A percentile compares a stretch with the other conserved stretches of the same genome.
Evolutionary conservation across 2,797 vertebrate genomes (phyloP).

Genomic region (Lycodopsis pacificus): DNA sequence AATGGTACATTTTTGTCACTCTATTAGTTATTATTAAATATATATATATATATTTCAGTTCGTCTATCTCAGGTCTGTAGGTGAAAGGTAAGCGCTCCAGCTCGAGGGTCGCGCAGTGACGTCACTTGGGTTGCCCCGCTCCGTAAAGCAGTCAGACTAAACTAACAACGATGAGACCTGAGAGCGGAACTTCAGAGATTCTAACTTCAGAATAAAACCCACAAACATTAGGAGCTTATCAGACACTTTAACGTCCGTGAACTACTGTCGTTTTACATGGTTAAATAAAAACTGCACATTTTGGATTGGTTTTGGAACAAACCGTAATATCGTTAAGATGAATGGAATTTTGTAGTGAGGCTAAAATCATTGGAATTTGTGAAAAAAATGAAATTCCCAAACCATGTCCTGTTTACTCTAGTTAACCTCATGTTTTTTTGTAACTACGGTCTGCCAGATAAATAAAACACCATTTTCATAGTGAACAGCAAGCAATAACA

Average conservation of each 20-base stretch:
- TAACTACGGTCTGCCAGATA: no score
- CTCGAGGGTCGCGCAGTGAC: constrained; percentile 69
- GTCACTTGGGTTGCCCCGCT: constrained; percentile 54
- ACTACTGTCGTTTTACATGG: not conserved
- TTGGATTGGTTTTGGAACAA: no score
- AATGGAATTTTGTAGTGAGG: not conserved
- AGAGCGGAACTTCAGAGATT: constrained; percentile 24
- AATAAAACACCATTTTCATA: not conserved
- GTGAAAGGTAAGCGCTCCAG: constrained; percentile 73
- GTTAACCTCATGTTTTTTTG: no score
- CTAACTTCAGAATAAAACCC: constrained; percentile 56
- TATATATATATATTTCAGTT: not conserved
- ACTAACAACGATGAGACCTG: not conserved
- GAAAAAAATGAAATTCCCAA: not conserved
- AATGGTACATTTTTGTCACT: not conserved
- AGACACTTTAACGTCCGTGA: not conserved
- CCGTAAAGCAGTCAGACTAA: constrained; percentile 2
- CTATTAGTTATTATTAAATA: not conserved
- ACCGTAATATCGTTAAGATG: not conserved
- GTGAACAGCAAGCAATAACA: not conserved
- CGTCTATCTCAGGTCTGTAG: constrained; percentile 15
- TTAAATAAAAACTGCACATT: not conserved
- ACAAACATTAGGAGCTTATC: accelerated
- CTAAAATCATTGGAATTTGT: not conserved
- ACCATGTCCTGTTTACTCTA: not conserved